Conservation (phyloP, 2,113 vertebrate genomes). For the Phrynosoma platyrhinos region DNA sequence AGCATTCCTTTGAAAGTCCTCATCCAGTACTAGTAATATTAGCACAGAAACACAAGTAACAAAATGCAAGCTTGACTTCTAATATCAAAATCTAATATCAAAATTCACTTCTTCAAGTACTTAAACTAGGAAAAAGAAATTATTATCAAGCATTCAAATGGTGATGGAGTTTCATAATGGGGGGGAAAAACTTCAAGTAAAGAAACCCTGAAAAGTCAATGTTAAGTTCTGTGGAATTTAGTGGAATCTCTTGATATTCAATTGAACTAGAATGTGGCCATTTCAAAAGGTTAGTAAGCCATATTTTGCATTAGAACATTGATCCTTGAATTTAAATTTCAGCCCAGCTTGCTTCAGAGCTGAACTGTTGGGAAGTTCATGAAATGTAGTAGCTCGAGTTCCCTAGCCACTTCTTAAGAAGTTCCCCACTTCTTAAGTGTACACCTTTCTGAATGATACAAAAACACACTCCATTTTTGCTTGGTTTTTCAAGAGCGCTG, state of each 20-base stretch:
- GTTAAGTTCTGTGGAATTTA: not conserved
- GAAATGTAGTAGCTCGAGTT: not conserved
- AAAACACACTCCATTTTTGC: not conserved
- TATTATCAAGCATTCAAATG: not conserved
- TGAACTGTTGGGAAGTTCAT: not conserved
- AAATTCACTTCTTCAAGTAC: not conserved
- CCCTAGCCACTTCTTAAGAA: not conserved
- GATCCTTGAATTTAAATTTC: not conserved
- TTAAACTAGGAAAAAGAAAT: not conserved
- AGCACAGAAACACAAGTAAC: not conserved
- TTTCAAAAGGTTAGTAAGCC: not conserved
- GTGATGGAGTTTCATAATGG: not conserved
- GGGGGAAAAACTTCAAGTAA: not conserved
- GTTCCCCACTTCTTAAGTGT: not conserved
- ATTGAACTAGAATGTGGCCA: not conserved
- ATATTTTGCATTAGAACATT: not conserved
- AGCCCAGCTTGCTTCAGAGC: not conserved
- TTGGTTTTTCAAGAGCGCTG: not conserved
- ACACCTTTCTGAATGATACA: not conserved
- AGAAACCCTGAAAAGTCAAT: not conserved
- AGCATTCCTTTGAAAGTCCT: not conserved
- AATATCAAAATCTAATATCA: not conserved
- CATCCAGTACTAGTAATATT: conserved; percentile 1
- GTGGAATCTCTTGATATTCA: no score
- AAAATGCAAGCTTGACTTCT: not conserved